A percentile compares a stretch with the other conserved stretches of the same genome.
Conservation (phyloP, 2,888 invertebrate species). For the Eilema sororculum region DNA sequence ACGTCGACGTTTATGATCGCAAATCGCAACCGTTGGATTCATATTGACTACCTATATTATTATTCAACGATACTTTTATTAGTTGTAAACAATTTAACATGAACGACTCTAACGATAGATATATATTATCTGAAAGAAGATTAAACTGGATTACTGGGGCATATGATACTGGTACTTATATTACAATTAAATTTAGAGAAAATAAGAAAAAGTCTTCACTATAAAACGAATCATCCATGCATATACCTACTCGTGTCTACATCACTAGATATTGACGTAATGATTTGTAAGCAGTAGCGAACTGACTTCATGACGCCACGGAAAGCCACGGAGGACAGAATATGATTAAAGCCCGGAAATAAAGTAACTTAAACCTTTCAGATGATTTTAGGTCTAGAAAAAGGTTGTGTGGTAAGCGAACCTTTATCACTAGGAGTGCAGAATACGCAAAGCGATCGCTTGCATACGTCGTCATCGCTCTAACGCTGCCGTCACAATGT, state of each 20-base stretch:
- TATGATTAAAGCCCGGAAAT: too few relatives aligned
- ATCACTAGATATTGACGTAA: conserved; percentile 24
- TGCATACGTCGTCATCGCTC: conserved; percentile 64
- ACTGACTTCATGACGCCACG: too few relatives aligned
- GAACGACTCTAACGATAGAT: background rate
- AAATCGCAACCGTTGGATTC: too few relatives aligned
- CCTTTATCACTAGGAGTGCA: conserved; percentile 78
- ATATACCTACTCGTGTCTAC: too few relatives aligned
- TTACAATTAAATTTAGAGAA: background rate
- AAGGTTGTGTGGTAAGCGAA: conserved; percentile 79
- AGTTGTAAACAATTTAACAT: too few relatives aligned
- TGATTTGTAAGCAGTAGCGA: conserved; percentile 52
- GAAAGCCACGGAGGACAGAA: too few relatives aligned
- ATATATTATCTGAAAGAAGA: too few relatives aligned
- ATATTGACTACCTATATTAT: too few relatives aligned
- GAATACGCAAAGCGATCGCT: conserved; percentile 61
- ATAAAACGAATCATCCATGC: background rate
- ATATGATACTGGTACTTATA: background rate
- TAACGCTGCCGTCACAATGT: conserved; percentile 51
- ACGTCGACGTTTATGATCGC: too few relatives aligned
- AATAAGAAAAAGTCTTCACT: background rate
- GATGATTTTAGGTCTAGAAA: conserved; percentile 74
- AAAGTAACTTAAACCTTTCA: conserved; percentile 64
- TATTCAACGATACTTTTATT: too few relatives aligned
- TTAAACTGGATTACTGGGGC: too few relatives aligned